Conservation (phyloP, 2,113 vertebrate species). For the Platanista minor region DNA sequence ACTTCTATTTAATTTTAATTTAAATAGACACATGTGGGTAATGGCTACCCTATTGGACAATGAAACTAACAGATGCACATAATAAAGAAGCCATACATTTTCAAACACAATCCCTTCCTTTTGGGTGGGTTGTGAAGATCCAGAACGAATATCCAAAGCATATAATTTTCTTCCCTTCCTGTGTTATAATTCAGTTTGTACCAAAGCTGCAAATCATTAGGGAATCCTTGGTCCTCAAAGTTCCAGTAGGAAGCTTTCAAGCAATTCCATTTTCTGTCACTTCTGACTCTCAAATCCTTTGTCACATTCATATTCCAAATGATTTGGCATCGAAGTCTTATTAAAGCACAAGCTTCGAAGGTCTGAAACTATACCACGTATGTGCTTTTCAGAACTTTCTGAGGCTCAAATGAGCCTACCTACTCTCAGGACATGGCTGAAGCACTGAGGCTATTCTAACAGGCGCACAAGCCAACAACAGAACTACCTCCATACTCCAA, state of each 20-base stretch:
- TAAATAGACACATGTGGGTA: neutral
- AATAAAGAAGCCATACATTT: neutral
- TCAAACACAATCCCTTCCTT: neutral
- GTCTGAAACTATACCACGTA: neutral
- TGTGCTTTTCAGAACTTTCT: neutral
- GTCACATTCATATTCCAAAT: neutral
- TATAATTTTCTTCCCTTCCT: conserved; percentile 18
- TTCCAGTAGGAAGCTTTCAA: neutral
- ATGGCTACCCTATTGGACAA: neutral
- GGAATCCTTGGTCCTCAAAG: neutral
- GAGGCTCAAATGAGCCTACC: neutral
- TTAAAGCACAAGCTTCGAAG: neutral
- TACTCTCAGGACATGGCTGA: neutral
- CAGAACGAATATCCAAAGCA: neutral
- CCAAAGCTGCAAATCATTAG: neutral
- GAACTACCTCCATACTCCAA: neutral
- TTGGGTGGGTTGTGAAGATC: neutral
- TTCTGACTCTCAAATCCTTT: conserved; percentile 12
- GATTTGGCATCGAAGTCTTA: neutral
- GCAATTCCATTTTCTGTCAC: neutral
- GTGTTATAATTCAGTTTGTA: neutral
- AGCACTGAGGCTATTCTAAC: neutral
- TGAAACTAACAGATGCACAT: neutral
- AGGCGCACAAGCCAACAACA: neutral
- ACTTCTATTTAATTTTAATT: neutral